Conservation (phyloP, 2,113 vertebrate genomes). For the Columbina picui region DNA sequence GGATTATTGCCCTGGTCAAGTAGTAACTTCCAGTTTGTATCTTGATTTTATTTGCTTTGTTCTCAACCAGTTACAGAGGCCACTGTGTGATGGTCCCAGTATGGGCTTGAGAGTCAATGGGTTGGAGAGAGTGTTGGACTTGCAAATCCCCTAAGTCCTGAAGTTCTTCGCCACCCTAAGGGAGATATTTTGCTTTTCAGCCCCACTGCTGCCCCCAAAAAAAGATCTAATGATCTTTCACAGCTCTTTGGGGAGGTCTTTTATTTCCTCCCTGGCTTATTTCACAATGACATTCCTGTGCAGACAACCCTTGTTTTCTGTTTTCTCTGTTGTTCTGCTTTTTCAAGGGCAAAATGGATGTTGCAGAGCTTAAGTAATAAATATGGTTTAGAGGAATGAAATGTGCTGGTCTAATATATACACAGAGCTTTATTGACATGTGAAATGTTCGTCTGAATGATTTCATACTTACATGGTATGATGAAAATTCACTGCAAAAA, state of each 20-base stretch:
- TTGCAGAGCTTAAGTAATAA: neutral
- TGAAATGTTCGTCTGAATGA: slow-evolving; percentile 41
- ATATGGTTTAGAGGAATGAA: neutral
- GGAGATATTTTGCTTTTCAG: neutral
- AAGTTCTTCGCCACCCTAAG: neutral
- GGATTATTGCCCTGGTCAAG: neutral
- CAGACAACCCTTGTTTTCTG: neutral
- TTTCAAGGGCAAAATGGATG: slow-evolving; percentile 2
- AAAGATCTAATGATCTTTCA: neutral
- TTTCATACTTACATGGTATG: slow-evolving; percentile 35
- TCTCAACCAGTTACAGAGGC: neutral
- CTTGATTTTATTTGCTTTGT: neutral
- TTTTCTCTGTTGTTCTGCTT: neutral
- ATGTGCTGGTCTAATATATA: neutral
- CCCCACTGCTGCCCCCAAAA: neutral
- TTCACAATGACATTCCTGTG: neutral
- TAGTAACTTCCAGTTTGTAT: neutral
- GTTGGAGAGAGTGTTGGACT: fast-evolving
- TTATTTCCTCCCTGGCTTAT: neutral
- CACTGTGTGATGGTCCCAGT: fast-evolving
- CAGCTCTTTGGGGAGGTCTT: neutral
- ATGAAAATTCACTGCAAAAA: slow-evolving; percentile 56
- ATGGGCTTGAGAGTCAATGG: neutral
- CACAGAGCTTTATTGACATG: slow-evolving; percentile 33
- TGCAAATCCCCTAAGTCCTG: neutral